Evolutionary conservation across 2,888 invertebrate species (phyloP).

Genomic region (Diarsia brunnea): DNA sequence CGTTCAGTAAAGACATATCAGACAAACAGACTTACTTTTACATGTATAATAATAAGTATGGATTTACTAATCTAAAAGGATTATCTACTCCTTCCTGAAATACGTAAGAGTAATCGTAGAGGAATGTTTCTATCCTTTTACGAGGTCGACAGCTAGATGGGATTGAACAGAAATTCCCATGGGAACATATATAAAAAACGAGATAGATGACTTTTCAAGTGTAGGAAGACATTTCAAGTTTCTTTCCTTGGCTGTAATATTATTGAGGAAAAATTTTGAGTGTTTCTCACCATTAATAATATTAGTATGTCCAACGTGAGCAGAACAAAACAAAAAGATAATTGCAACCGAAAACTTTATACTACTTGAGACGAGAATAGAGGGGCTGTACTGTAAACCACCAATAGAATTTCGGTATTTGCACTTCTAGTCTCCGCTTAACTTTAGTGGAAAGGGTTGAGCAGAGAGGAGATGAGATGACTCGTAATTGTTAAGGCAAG

Average conservation of each 20-base stretch:
- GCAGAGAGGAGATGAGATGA: no score
- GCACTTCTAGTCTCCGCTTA: no score
- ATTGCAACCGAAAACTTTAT: not conserved
- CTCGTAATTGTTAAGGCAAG: no score
- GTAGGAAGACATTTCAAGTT: not conserved
- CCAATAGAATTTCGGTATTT: no score
- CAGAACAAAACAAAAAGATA: no score
- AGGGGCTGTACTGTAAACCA: no score
- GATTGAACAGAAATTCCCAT: conserved; percentile 28
- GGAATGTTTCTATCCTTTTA: conserved; percentile 26
- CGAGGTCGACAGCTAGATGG: conserved; percentile 14
- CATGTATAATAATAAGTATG: not conserved
- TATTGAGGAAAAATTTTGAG: not conserved
- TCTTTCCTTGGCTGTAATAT: not conserved
- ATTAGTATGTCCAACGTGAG: not conserved
- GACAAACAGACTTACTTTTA: not conserved
- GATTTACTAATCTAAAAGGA: not conserved
- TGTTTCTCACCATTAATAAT: not conserved
- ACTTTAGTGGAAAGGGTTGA: no score
- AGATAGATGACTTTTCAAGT: conserved; percentile 27
- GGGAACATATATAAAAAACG: conserved; percentile 7
- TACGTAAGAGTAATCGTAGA: not conserved
- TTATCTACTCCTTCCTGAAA: not conserved
- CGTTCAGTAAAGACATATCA: not conserved
- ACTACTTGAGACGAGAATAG: no score